Conservation (phyloP, 2,113 vertebrate species). For the Urocolius indicus region DNA sequence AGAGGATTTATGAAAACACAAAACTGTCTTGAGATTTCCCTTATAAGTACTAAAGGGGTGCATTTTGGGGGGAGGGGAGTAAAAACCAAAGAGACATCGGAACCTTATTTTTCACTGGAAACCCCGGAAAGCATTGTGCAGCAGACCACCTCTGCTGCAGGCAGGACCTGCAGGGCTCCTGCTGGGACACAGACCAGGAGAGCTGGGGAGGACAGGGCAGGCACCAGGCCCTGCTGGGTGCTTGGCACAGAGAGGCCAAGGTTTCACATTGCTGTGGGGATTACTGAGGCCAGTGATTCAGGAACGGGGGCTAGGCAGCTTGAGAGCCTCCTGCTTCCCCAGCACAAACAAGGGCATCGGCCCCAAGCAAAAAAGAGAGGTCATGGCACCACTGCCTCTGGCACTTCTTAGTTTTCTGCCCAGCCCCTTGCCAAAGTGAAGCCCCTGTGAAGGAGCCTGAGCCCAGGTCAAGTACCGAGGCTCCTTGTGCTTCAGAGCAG, state of each 20-base stretch:
- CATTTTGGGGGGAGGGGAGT: neutral
- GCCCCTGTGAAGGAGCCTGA: neutral
- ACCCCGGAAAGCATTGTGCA: neutral
- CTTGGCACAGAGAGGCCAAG: rapidly evolving
- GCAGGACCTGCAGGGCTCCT: neutral
- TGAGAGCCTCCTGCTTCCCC: neutral
- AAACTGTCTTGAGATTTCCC: neutral
- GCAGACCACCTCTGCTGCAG: neutral
- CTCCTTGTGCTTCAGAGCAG: neutral
- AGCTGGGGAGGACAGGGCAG: no score
- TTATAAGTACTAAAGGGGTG: neutral
- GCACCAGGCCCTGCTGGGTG: rapidly evolving
- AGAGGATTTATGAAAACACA: neutral
- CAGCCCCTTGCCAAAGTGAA: no score
- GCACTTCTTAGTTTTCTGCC: neutral
- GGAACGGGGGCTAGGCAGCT: neutral
- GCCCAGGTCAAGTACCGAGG: neutral
- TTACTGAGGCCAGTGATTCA: neutral
- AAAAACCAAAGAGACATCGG: no score
- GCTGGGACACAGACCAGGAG: no score
- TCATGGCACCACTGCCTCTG: rapidly evolving
- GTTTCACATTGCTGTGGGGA: rapidly evolving
- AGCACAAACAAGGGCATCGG: rapidly evolving
- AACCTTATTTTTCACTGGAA: neutral
- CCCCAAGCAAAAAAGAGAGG: neutral